Evolutionary conservation across 2,113 vertebrate genomes (phyloP).

Genomic region (Pimephales promelas): DNA sequence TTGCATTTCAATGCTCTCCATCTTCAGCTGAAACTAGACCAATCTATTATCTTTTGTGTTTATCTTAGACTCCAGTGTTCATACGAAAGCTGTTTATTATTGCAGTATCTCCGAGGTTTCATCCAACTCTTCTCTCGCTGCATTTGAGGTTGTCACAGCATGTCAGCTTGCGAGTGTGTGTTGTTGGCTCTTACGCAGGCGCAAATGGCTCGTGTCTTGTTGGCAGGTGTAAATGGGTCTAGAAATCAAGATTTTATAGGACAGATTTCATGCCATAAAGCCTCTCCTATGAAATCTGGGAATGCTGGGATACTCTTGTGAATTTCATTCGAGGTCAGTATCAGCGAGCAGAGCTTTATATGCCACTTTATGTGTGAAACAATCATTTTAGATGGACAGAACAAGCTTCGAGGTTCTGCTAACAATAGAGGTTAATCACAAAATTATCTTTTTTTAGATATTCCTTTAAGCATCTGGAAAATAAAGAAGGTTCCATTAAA

Average conservation of each 20-base stretch:
- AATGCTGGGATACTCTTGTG: not conserved
- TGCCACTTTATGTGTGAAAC: not conserved
- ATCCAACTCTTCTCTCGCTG: not conserved
- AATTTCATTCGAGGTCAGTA: not conserved
- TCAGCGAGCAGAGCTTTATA: not conserved
- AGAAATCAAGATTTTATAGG: not conserved
- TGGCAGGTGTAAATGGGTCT: not conserved
- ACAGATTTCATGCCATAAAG: not conserved
- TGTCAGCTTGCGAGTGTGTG: not conserved
- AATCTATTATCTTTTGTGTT: not conserved
- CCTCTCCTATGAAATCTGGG: not conserved
- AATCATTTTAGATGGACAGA: not conserved
- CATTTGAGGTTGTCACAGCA: not conserved
- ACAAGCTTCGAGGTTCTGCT: not conserved
- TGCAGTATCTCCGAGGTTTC: not conserved
- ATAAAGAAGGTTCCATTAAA: too few relatives aligned
- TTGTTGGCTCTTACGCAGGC: not conserved
- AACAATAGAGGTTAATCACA: not conserved
- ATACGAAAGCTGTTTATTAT: not conserved
- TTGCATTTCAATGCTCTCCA: not conserved
- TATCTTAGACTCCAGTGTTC: slow-evolving; percentile 4
- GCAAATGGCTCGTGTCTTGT: not conserved
- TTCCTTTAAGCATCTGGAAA: not conserved
- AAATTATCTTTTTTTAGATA: not conserved
- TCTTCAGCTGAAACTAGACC: not conserved